These are phyloP conservation scores for Chaetops frenatus DNA, from an alignment of 2,113 vertebrate species.

Conservation along the genomic window DNA sequence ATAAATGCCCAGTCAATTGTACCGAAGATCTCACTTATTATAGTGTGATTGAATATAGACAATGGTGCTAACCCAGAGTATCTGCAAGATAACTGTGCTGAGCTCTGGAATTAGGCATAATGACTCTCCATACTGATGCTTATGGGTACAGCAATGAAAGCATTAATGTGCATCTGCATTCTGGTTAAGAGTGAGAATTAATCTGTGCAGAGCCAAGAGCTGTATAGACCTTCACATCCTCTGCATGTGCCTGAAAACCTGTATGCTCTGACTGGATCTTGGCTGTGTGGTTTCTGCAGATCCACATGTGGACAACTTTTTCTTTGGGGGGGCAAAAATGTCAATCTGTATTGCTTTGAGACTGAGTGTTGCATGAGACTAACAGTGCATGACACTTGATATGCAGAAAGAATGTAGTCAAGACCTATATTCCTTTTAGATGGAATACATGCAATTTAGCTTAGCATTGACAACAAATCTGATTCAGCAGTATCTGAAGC, in stretches of 20 bases:
- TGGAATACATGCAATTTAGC: not conserved
- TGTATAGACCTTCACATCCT: not conserved
- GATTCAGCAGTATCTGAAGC: not conserved
- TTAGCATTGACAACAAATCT: not conserved
- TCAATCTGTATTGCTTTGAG: not conserved
- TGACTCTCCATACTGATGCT: not conserved
- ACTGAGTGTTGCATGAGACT: not conserved
- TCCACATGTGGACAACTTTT: not conserved
- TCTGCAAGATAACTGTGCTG: not conserved
- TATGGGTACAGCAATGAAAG: accelerated
- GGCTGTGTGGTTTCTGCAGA: not conserved
- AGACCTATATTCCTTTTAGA: not conserved
- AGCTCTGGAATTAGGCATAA: not conserved
- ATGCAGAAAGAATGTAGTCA: not conserved
- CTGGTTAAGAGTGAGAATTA: not conserved
- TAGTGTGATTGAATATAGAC: not conserved
- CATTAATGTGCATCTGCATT: not conserved
- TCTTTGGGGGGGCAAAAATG: accelerated
- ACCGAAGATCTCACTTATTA: not conserved
- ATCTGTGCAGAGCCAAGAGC: not conserved
- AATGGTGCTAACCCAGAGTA: not conserved
- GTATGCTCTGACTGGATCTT: not conserved
- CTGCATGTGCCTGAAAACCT: accelerated
- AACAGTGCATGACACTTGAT: not conserved
- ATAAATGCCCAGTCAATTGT: not conserved